Conservation (phyloP, 2,797 vertebrate genomes). For the Chaenodraco wilsoni region DNA sequence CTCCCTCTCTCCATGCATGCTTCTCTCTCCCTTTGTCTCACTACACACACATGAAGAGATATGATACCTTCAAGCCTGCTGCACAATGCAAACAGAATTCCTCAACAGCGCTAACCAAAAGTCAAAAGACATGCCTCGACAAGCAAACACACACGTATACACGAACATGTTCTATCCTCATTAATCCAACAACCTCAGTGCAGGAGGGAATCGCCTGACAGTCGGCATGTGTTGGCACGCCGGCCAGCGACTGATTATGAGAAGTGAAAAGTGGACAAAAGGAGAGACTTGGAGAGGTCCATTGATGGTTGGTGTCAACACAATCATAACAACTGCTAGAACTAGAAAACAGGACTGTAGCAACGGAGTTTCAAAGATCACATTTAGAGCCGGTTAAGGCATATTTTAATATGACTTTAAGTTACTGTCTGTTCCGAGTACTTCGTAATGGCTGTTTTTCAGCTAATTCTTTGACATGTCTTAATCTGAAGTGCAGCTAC, state of each 20-base stretch:
- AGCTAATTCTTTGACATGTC: too few relatives aligned
- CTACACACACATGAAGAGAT: slow-evolving; percentile 13
- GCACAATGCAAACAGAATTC: slow-evolving; percentile 64
- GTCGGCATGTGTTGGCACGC: slow-evolving; percentile 23
- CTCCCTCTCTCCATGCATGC: neutral
- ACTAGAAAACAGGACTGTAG: neutral
- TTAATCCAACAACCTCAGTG: neutral
- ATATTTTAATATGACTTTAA: neutral
- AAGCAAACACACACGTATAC: neutral
- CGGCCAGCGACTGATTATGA: slow-evolving; percentile 7
- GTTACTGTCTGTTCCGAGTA: too few relatives aligned
- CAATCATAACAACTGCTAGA: neutral
- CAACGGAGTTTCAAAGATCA: neutral
- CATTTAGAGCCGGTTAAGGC: neutral
- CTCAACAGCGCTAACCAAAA: slow-evolving; percentile 34
- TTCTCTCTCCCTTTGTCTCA: too few relatives aligned
- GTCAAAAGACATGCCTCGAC: slow-evolving; percentile 23
- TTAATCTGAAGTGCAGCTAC: too few relatives aligned
- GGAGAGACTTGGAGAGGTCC: neutral
- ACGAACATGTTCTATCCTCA: neutral
- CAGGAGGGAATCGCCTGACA: slow-evolving; percentile 33
- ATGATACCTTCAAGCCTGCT: slow-evolving; percentile 9
- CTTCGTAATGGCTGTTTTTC: too few relatives aligned
- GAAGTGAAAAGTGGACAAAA: neutral
- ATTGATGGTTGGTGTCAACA: neutral